Base-by-base conservation (phyloP, 2,797 vertebrate genomes). In the Echiichthys vipera region DNA sequence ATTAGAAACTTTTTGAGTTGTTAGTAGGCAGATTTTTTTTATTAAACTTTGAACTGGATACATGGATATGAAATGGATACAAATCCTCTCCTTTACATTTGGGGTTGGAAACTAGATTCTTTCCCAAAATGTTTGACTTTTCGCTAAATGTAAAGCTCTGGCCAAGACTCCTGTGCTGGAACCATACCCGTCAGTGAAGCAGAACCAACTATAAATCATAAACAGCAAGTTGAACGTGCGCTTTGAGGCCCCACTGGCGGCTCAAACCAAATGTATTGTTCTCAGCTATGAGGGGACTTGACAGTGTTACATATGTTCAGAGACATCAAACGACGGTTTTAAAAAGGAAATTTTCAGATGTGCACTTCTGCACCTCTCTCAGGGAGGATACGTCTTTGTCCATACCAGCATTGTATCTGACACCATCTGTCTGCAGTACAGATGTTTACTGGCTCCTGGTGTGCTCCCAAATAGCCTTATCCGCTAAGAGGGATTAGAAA, bases 401-500 rank as follows among this genome's bases (percentile, higher is more conserved):
- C 36, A 46, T 62, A 88, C 54, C 73, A 73, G 53, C 18, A 4
- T 81, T 81, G 63, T 64, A 83, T 82, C 72, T 43, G 69, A 85
- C 80, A 87, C 53, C 83, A 74, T 77, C 71, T 80, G 76, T 36
- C 82, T 81, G 73, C 73, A 77, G 61, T 70, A 56, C 79, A 89
- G 74, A 81, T 90, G 82, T 63, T 65, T 80, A 85, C 63, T 79
- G 73, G 81, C 72, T 84, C 53, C 78, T 71, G 80, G 71, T 81
- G 71, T 30, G 25, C 73, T 80, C 76, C 63, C 42, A 84, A 83
- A 83, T 69, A 74, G 37, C 71, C 78, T 49, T 59, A 83, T 65
- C 47, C 81, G 51, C 79, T 69, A 66, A 74, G 55, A 83, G 68
- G 75, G 79, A 84, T 90, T 86, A 85, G 27, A 53, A 86, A 88